Evolutionary conservation across 2,888 invertebrate species (phyloP).

Genomic region (Lycaena phlaeas): DNA sequence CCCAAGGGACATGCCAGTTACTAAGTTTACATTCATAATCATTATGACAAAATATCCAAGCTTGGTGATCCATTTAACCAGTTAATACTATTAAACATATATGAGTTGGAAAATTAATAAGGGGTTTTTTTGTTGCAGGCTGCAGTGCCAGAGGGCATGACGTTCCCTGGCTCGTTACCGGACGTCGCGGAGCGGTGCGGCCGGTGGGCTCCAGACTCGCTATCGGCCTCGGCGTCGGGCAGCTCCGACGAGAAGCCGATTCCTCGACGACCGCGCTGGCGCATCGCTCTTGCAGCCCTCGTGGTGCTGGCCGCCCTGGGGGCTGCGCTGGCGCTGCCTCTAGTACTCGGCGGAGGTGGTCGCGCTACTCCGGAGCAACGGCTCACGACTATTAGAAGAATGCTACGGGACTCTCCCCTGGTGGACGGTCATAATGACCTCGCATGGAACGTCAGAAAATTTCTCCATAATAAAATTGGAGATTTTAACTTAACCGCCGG

Average conservation of each 20-base stretch:
- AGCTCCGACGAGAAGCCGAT: conserved; percentile 65
- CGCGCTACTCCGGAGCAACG: conserved; percentile 75
- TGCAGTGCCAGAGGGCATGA: conserved; percentile 65
- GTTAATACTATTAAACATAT: too few species aligned
- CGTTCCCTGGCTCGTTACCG: conserved; percentile 66
- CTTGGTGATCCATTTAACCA: too few species aligned
- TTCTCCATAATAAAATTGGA: conserved; percentile 85
- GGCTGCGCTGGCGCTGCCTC: conserved; percentile 73
- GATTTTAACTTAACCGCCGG: conserved; percentile 78
- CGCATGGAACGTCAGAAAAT: conserved; percentile 91
- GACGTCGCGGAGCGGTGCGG: conserved; percentile 69
- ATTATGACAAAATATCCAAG: too few species aligned
- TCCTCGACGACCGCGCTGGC: conserved; percentile 69
- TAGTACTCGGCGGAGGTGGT: conserved; percentile 61
- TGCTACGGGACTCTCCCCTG: conserved; percentile 79
- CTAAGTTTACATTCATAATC: too few species aligned
- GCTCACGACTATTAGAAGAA: conserved; percentile 75
- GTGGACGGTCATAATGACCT: conserved; percentile 90
- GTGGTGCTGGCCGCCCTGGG: conserved; percentile 73
- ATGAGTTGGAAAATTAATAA: background rate
- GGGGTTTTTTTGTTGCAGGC: conserved; percentile 42
- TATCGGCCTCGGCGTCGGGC: conserved; percentile 63
- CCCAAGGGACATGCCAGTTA: too few species aligned
- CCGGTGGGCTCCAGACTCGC: conserved; percentile 63
- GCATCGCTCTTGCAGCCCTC: conserved; percentile 72